A percentile compares a stretch with the other conserved stretches of the same genome.
Evolutionary conservation across 2,113 vertebrate genomes (phyloP).

Genomic region (Aegithalos caudatus): DNA sequence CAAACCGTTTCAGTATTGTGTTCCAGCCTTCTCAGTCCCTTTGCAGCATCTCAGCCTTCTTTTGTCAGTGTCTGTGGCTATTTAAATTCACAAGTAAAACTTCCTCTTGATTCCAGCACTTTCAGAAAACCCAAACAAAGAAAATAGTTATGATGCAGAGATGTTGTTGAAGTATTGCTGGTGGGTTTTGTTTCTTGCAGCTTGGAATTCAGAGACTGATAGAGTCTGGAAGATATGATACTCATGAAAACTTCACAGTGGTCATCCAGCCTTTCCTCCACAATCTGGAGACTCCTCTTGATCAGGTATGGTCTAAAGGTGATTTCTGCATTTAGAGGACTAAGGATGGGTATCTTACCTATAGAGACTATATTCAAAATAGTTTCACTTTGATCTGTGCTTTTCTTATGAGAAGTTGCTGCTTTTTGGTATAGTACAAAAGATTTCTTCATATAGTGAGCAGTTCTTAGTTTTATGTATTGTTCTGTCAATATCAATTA

Average conservation of each 20-base stretch:
- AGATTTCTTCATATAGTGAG: neutral
- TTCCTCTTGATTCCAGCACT: neutral
- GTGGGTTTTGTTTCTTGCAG: conserved; percentile 57
- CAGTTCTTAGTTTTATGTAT: neutral
- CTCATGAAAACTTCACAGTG: conserved; percentile 83
- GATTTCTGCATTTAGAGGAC: neutral
- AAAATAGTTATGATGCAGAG: neutral
- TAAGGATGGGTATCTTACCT: neutral
- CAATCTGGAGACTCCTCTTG: conserved; percentile 57
- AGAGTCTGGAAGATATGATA: conserved; percentile 83
- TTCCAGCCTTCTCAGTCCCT: neutral
- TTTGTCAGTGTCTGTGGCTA: neutral
- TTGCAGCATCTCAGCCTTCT: neutral
- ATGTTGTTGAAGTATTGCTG: neutral
- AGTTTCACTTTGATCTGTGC: neutral
- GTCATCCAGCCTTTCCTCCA: conserved; percentile 83
- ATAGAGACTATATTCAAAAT: neutral
- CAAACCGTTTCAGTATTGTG: neutral
- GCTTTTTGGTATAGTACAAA: neutral
- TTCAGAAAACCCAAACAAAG: neutral
- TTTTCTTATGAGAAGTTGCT: neutral
- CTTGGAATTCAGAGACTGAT: conserved; percentile 71
- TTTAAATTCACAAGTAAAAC: neutral
- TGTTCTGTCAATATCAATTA: neutral
- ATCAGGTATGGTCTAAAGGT: conserved; percentile 66